phyloP scores from a whole-genome alignment of 1,140 invertebrate genomes.

The Heliconius melpomene region DNA sequence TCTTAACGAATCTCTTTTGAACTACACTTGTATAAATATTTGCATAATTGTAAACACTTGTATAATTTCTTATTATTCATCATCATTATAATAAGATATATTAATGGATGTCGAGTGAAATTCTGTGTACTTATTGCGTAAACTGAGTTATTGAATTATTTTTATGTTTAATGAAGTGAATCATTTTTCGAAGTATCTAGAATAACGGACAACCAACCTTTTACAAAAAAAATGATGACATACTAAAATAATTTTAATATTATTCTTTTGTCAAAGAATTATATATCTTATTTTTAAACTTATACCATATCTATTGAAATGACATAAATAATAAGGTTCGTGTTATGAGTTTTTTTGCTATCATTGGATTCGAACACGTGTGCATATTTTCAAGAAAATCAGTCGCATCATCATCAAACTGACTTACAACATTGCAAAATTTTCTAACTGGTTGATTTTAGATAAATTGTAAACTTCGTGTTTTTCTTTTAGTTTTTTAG shows the following conservation, averaged over 20 bases:
- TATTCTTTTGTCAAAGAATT: not conserved
- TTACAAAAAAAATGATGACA: not conserved
- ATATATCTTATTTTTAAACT: not conserved
- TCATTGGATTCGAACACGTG: too few species aligned
- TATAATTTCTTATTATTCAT: not conserved
- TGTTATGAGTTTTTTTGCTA: too few species aligned
- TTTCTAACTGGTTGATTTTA: too few species aligned
- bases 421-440: too few species aligned
- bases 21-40: conserved; percentile 31
- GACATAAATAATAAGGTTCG: too few species aligned
- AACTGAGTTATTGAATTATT: not conserved
- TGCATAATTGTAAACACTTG: not conserved
- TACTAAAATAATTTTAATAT: not conserved
- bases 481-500: too few species aligned
- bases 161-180: not conserved
- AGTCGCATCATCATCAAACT: too few species aligned
- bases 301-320: not conserved
- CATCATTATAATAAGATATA: not conserved
- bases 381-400: too few species aligned
- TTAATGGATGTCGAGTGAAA: not conserved
- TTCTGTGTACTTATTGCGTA: not conserved
- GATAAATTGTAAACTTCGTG: too few species aligned
- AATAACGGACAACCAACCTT: not conserved
- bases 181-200: not conserved
- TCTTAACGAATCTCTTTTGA: conserved; percentile 42